A percentile compares a stretch with the other conserved stretches of the same genome.
phyloP scores from a whole-genome alignment of 2,888 invertebrate genomes.

The Lottia scabra region DNA sequence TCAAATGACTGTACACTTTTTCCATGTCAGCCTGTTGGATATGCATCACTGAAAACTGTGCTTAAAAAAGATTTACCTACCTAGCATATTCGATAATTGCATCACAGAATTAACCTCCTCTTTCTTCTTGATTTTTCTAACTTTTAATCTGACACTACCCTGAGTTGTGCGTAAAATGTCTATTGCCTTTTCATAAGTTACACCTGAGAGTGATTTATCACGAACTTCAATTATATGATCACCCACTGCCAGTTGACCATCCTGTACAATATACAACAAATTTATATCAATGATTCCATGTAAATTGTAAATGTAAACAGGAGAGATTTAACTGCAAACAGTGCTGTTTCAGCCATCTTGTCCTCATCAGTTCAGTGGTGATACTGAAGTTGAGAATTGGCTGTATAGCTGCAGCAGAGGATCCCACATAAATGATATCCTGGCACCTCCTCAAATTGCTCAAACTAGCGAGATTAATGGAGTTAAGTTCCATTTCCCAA shows the following conservation, averaged over 20 bases:
- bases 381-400: no score
- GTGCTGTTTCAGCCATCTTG: no score
- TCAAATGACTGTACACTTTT: no score
- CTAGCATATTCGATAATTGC: slow-evolving; percentile 41
- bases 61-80: slow-evolving; percentile 15
- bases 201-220: slow-evolving; percentile 53
- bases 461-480: no score
- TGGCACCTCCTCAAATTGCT: no score
- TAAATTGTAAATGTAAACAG: not conserved
- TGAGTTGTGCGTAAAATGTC: slow-evolving; percentile 56
- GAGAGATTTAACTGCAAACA: not conserved
- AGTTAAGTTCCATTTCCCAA: no score
- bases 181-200: slow-evolving; percentile 64
- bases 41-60: no score
- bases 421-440: no score
- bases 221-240: slow-evolving; percentile 66
- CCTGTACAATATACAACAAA: slow-evolving; percentile 37
- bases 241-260: slow-evolving; percentile 58
- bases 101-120: slow-evolving; percentile 28
- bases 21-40: no score
- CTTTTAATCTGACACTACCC: slow-evolving; percentile 57
- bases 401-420: no score
- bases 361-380: no score
- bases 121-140: slow-evolving; percentile 43
- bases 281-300: not conserved